These are phyloP conservation scores for Aviceda subcristata DNA, from an alignment of 2,113 vertebrate species.

Conservation along the genomic window DNA sequence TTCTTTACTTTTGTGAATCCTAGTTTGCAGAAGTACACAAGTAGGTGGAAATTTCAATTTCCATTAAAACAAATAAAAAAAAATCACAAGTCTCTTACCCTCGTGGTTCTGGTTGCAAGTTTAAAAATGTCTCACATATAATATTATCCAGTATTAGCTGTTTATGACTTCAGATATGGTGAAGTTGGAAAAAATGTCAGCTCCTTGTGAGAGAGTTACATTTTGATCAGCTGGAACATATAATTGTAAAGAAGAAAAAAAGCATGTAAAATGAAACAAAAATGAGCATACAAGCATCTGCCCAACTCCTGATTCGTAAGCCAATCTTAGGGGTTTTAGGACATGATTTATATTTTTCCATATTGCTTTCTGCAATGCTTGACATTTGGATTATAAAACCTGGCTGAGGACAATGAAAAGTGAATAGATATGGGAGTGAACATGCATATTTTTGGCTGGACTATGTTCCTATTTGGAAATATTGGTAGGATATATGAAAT, in stretches of 20 bases:
- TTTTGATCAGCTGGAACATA: not conserved
- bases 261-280: not conserved
- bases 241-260: not conserved
- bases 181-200: not conserved
- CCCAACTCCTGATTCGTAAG: rapidly evolving
- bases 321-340: not conserved
- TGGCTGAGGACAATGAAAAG: not conserved
- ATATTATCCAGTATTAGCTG: not conserved
- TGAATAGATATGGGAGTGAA: not conserved
- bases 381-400: not conserved
- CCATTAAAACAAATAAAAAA: not conserved
- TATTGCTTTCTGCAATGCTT: not conserved
- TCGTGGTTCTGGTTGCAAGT: not conserved
- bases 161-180: not conserved
- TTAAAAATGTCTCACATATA: not conserved
- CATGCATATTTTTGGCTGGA: not conserved
- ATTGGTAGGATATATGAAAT: not conserved
- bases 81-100: not conserved
- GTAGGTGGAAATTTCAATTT: not conserved
- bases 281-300: not conserved
- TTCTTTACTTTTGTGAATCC: not conserved
- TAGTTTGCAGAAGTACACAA: not conserved
- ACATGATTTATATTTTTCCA: not conserved
- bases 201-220: not conserved
- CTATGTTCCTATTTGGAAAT: not conserved